These are phyloP conservation scores for Machaerirhynchus nigripectus DNA, from an alignment of 2,113 vertebrate species.

Conservation along the genomic window DNA sequence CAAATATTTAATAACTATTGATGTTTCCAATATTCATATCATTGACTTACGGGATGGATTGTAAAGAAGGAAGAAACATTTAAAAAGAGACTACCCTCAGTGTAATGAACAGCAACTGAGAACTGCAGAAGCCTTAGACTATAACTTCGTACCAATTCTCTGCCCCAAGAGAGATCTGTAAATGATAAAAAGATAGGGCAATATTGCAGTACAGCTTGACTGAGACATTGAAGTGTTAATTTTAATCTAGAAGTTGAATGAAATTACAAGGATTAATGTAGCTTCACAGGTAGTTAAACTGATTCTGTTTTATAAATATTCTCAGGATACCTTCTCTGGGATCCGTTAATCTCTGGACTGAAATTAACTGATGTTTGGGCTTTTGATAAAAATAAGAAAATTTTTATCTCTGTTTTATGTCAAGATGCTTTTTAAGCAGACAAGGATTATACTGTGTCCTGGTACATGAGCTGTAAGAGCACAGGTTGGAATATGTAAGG, in stretches of 20 bases:
- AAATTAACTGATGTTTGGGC: background rate
- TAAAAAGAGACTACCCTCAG: background rate
- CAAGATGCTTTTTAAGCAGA: background rate
- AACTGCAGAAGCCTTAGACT: background rate
- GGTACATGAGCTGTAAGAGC: background rate
- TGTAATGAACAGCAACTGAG: background rate
- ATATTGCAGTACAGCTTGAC: background rate
- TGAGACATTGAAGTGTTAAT: background rate
- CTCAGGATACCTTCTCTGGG: background rate
- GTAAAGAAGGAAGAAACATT: background rate
- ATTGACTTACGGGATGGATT: background rate
- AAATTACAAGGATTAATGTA: background rate
- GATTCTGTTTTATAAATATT: background rate
- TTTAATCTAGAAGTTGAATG: background rate
- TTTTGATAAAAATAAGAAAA: background rate
- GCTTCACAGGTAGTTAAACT: background rate
- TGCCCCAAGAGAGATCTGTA: background rate
- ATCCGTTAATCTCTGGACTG: background rate
- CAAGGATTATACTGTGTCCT: background rate
- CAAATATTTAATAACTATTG: background rate
- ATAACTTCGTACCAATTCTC: background rate
- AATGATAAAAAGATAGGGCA: background rate
- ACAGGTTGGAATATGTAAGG: background rate
- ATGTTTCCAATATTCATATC: background rate
- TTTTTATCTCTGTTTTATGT: background rate